Evolutionary conservation across 2,888 invertebrate species (phyloP).

Genomic region (Caenorhabditis afra): DNA sequence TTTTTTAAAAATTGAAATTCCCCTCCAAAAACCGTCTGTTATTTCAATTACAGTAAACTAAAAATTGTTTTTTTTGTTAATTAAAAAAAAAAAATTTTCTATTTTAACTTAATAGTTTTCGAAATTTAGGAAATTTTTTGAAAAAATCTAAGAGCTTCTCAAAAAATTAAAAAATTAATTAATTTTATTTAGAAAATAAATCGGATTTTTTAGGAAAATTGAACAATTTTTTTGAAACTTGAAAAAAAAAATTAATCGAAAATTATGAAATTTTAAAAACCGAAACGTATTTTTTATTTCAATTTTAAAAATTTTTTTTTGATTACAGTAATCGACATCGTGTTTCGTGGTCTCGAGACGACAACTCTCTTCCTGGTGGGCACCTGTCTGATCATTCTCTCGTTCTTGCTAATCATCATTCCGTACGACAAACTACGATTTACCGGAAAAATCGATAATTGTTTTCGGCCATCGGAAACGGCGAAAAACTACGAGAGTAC

Average conservation of each 20-base stretch:
- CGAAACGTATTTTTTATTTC: neutral
- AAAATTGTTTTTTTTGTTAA: no score
- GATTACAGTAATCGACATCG: slow-evolving; percentile 67
- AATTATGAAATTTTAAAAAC: neutral
- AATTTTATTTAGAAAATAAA: no score
- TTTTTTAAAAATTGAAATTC: neutral
- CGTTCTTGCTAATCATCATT: slow-evolving; percentile 68
- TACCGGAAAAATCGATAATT: neutral
- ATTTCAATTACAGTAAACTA: no score
- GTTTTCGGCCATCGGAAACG: no score
- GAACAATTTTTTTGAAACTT: slow-evolving; percentile 2
- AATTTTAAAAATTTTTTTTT: neutral
- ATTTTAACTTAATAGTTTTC: no score
- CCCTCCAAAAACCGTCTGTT: no score
- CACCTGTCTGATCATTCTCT: slow-evolving; percentile 63
- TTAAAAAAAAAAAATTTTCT: no score
- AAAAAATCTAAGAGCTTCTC: neutral
- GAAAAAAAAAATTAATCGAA: neutral
- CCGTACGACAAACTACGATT: slow-evolving; percentile 47
- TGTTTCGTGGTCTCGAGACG: slow-evolving; percentile 60
- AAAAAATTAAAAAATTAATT: neutral
- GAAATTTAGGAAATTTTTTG: slow-evolving; percentile 13
- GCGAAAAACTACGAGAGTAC: slow-evolving; percentile 18
- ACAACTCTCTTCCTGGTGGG: slow-evolving; percentile 61
- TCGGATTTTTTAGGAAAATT: neutral